Conservation (phyloP, 1,140 invertebrate genomes). For the Drosophila erecta region DNA sequence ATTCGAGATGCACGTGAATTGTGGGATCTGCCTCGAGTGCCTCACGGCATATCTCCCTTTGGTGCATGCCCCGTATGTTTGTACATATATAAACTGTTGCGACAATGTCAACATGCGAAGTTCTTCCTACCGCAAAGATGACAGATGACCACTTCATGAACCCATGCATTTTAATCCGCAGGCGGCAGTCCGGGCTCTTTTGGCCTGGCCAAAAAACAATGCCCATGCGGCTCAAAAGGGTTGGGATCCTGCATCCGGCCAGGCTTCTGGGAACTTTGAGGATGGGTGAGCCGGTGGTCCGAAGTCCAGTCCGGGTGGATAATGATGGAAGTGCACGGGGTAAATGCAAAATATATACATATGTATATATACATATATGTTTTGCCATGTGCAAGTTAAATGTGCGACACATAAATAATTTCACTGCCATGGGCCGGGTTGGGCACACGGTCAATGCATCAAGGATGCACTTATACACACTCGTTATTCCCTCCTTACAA, state of each 20-base stretch:
- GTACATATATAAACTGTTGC: slow-evolving; percentile 72
- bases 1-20: slow-evolving; percentile 13
- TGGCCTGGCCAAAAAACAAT: slow-evolving; percentile 66
- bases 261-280: slow-evolving; percentile 21
- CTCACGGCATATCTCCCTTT: not conserved
- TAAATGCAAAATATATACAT: slow-evolving; percentile 80
- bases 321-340: slow-evolving; percentile 81
- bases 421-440: slow-evolving; percentile 46
- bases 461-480: slow-evolving; percentile 49
- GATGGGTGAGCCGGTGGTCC: not conserved
- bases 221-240: slow-evolving; percentile 38
- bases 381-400: slow-evolving; percentile 80
- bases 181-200: slow-evolving; percentile 15
- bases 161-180: slow-evolving; percentile 81
- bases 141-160: slow-evolving; percentile 83
- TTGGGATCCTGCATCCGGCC: slow-evolving; percentile 57
- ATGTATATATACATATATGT: slow-evolving; percentile 51
- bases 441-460: slow-evolving; percentile 55
- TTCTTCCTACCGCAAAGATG: slow-evolving; percentile 82
- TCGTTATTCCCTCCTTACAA: not conserved
- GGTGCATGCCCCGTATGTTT: slow-evolving; percentile 7
- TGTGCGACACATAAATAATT: slow-evolving; percentile 82
- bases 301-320: slow-evolving; percentile 41
- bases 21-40: slow-evolving; percentile 12
- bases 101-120: slow-evolving; percentile 82